These are phyloP conservation scores for Menidia menidia DNA, from an alignment of 2,797 vertebrate species.

Conservation along the genomic window DNA sequence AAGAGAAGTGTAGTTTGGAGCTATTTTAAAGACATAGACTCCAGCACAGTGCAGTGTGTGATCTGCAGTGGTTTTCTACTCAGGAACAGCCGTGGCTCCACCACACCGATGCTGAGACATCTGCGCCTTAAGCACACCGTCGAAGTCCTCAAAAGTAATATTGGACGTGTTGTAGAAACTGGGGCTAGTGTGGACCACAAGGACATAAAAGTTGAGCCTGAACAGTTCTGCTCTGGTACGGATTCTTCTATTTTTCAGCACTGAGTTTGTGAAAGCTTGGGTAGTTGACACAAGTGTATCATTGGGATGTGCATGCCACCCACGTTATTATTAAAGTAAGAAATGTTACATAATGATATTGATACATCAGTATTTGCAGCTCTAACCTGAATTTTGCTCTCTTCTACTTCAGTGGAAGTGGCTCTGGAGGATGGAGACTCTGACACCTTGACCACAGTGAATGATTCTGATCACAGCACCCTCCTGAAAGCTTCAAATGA, in stretches of 20 bases:
- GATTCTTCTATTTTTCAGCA: neutral
- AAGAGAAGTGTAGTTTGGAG: conserved; percentile 74
- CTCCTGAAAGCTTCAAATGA: conserved; percentile 42
- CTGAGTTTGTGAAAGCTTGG: neutral
- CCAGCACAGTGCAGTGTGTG: conserved; percentile 63
- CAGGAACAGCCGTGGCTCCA: conserved; percentile 67
- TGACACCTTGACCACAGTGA: conserved; percentile 33
- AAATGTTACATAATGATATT: neutral
- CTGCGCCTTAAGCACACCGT: conserved; percentile 72
- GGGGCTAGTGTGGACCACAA: neutral
- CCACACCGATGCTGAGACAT: conserved; percentile 76
- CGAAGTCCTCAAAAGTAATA: conserved; percentile 45
- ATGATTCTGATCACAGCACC: conserved; percentile 49
- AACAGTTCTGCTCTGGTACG: conserved; percentile 48
- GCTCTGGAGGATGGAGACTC: conserved; percentile 64
- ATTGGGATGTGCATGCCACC: neutral
- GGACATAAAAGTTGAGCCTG: conserved; percentile 33
- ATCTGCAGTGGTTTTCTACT: conserved; percentile 60
- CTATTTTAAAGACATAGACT: conserved; percentile 65
- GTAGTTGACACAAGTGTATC: neutral
- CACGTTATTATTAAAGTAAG: neutral
- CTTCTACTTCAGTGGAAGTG: conserved; percentile 63
- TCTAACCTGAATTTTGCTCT: conserved; percentile 3
- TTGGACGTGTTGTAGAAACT: conserved; percentile 9
- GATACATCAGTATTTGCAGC: neutral